Evolutionary conservation across 2,888 invertebrate species (phyloP), one percentile per base, ranked within the genome.

Genomic region (Philopedon plagiatum): DNA sequence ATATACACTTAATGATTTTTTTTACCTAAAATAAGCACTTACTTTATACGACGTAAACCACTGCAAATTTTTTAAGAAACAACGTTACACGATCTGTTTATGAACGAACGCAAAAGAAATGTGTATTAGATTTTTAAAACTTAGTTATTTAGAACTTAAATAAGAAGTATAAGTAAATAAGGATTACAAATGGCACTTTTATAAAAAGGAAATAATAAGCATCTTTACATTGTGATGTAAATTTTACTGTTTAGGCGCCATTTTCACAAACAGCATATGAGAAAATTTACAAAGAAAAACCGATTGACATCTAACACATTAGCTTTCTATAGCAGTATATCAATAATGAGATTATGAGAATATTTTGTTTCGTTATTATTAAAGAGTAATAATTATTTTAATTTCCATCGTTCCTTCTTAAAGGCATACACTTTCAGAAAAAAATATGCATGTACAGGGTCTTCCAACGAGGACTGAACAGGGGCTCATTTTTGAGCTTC

Each of bases 131-230:
- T 62, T 41, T 41, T 39, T n/a, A n/a, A 60, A 68, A 62, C 60
- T 74, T 74, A 75, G 26, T 57, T 66, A 60, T 46, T 58, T 65
- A 63, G 57, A 65, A 68, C 71, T 67, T 61, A 72, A 61, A 65
- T 61, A 68, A 68, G 71, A 64, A 62, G 69, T 39, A 62, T 44
- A 54, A 34, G 54, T 63, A 63, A 70, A 69, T 56, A 56, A 34
- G 41, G 61, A 21, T 57, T 37, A 44, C 62, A 64, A 65, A 65
- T 65, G 65, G 71, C 66, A 71, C 71, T 66, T 66, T 62, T 61
- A 66, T 66, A 60, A 66, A 64, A 73, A 62, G 64, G 41, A 71
- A 64, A 64, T 56, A 57, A 19, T 57, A 63, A 70, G 56, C 19
- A 62, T 19, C 15, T 41, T 65, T 56, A 39, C 32, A 57, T 46